Evolutionary conservation across 2,113 vertebrate genomes (phyloP), one percentile per base, ranked within the genome.

Genomic region (Notothenia coriiceps): DNA sequence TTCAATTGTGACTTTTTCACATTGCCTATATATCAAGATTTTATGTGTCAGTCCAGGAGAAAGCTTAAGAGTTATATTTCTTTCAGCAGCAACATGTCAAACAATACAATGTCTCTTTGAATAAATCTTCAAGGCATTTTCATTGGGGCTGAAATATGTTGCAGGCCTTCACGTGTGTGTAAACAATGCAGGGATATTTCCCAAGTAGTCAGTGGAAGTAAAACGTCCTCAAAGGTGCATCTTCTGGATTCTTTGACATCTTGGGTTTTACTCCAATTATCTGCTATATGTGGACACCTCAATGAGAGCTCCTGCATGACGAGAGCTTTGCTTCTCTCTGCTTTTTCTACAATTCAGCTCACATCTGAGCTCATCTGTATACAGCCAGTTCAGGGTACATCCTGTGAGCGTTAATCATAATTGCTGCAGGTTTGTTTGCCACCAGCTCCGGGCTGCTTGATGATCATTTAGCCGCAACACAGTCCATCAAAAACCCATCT

Each of bases 251-350:
- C 22, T 78, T 74, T 56, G 47, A 59, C 70, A 44, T 63, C 13
- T 50, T 56, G 4, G 44, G 9, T 65, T 77, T 84, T 60, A 20
- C 80, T 79, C 77, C 85, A 89, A 77, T 90, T 86, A 88, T 46
- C 75, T 25, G 18, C 64, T n/a, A 14, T 12, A 7, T 79, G 55
- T 70, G 64, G 77, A 86, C 57, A 17, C 64, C 6, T 79, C 49
- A 46, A 13, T 54, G 10, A 7, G 40, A 70, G 50, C 25, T n/a
- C 44, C 22, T 33, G 8, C 2, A 0, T 74, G 71, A 78, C 52
- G 12, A 70, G 20, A 80, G 57, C 15, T 61, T 81, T 72, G 49
- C 60, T 60, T 70, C 22, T 68, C 15, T 35, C 68, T 62, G 6
- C 70, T 70, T 69, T 80, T 78, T 80, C 57, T 64, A 10, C 59